Conservation (phyloP, 2,113 vertebrate species). For the Heterochromis multidens region DNA sequence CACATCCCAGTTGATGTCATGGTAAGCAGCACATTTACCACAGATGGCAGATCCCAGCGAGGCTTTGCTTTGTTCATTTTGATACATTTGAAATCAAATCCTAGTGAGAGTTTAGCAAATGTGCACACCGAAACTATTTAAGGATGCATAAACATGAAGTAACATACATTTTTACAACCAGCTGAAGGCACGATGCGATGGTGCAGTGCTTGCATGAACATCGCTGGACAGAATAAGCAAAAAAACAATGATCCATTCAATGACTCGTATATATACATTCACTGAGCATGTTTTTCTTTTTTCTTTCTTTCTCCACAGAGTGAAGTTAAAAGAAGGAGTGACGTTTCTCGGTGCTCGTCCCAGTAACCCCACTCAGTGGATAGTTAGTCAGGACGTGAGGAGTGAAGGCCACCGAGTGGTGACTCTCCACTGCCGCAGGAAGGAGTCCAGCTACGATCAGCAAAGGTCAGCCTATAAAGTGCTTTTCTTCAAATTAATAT, state of each 20-base stretch:
- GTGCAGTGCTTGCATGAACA: neutral
- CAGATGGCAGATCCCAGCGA: neutral
- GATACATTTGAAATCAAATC: neutral
- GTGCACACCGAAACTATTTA: neutral
- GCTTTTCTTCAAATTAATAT: neutral
- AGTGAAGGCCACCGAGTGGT: slow-evolving; percentile 78
- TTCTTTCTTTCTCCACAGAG: slow-evolving; percentile 76
- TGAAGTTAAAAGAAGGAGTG: slow-evolving; percentile 90
- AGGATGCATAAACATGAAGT: neutral
- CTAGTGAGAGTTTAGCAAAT: neutral
- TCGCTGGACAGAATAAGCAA: neutral
- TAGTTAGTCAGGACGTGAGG: slow-evolving; percentile 81
- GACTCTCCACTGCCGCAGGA: slow-evolving; percentile 85
- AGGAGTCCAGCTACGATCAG: slow-evolving; percentile 67
- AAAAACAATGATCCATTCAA: neutral
- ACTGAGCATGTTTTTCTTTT: neutral
- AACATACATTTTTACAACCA: neutral
- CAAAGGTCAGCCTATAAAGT: slow-evolving; percentile 72
- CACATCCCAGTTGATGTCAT: neutral
- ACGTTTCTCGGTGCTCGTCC: slow-evolving; percentile 80
- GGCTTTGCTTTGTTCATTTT: neutral
- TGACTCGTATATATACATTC: neutral
- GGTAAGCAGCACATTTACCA: neutral
- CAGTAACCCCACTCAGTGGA: slow-evolving; percentile 87
- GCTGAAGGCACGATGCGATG: neutral